Conservation (phyloP, 2,888 invertebrate species). For the Tetropium fuscum region DNA sequence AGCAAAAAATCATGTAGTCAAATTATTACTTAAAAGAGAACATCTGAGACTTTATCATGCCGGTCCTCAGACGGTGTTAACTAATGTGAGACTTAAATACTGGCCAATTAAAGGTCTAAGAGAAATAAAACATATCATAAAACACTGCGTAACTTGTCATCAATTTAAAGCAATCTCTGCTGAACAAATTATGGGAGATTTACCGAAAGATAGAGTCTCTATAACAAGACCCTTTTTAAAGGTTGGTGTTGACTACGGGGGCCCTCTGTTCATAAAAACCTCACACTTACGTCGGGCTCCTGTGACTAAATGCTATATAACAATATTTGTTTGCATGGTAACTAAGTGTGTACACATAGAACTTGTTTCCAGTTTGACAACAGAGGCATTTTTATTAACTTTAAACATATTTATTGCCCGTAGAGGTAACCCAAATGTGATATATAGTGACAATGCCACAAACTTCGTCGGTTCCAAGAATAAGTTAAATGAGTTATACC, state of each 20-base stretch:
- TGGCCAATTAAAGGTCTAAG: background rate
- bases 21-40: background rate
- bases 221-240: constrained; percentile 8
- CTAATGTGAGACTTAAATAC: background rate
- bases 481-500: background rate
- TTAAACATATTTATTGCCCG: constrained; percentile 35
- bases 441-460: constrained; percentile 11
- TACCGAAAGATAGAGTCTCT: constrained; percentile 11
- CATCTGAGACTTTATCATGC: background rate
- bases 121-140: background rate
- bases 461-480: background rate
- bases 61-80: background rate
- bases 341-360: constrained; percentile 36
- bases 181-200: constrained; percentile 5
- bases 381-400: constrained; percentile 29
- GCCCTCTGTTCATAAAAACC: constrained; percentile 25
- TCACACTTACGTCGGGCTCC: constrained; percentile 10
- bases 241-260: constrained; percentile 31
- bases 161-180: background rate
- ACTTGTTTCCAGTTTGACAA: constrained; percentile 25
- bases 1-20: background rate
- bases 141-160: background rate
- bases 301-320: constrained; percentile 25
- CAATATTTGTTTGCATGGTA: constrained; percentile 34
- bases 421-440: constrained; percentile 16